Evolutionary conservation across 1,140 invertebrate species (phyloP).

Genomic region (Euborellia annulipes): DNA sequence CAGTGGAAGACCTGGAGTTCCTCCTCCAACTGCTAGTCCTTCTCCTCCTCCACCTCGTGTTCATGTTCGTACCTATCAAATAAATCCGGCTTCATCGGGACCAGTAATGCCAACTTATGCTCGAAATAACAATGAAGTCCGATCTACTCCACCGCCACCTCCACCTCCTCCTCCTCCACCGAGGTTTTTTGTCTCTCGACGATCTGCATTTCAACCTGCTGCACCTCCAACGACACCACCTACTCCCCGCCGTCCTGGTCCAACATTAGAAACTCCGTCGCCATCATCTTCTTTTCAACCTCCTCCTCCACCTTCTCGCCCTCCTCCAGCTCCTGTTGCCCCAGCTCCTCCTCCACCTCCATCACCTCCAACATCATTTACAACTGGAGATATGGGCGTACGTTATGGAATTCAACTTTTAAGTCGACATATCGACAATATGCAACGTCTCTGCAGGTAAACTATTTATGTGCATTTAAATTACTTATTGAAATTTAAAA

Average conservation of each 20-base stretch:
- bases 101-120: no score
- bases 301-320: no score
- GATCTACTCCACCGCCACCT: background rate
- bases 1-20: no score
- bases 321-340: background rate
- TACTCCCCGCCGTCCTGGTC: no score
- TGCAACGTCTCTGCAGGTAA: constrained; percentile 28
- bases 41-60: no score
- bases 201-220: constrained; percentile 27
- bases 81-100: no score
- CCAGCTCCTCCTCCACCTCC: background rate
- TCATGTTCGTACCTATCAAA: no score
- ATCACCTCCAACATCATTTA: background rate
- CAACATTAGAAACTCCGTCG: background rate
- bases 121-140: no score
- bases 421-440: constrained; percentile 28
- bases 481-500: no score
- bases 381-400: constrained; percentile 14
- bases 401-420: constrained; percentile 24
- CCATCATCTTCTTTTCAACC: background rate
- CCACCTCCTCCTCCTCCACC: background rate
- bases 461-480: constrained; percentile 10
- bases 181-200: constrained; percentile 26
- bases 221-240: background rate
- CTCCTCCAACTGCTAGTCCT: no score